Base-by-base conservation (phyloP, 2,888 invertebrate species). In the Agrochola circellaris region DNA sequence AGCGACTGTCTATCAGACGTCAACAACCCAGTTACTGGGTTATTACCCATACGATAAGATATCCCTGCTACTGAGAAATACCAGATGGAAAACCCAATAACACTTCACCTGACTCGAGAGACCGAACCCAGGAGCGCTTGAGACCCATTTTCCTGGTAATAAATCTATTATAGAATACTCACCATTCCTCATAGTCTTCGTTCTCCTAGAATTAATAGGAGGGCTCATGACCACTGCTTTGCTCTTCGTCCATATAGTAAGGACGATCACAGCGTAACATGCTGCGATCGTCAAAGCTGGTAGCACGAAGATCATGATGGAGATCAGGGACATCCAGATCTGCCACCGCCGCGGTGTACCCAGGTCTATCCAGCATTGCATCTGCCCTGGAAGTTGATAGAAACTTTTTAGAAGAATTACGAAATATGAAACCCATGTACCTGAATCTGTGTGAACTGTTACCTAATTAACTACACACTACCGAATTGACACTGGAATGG, bases 311-410 rank as follows among this genome's bases (percentile, higher is more conserved):
- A 99, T 97, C 82, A 98, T 97, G 56, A 98, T 95, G 2, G 99
- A 98, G 9, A 99, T 98, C 42, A 98, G 92, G 0, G 98, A 98
- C 98, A 99, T 98, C 97, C 99, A 99, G 75, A 99, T 97, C 94
- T 98, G 98, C 99, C 99, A 99, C 73, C 98, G 97, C 92, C 97
- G 97, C 0, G 97, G 97, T 0, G 97, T 97, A 0, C 97, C 97
- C 76, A 99, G 95, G 64, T 99, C 98, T 89, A 99, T 99, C 99
- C 99, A 99, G 93, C 99, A 99, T 93, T 99, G 99, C 1, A 97
- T 96, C 91, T 97, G 97, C 5, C 97, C 98, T 98, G 93, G 7
- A 93, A 85, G 4, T 45, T 26, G 1, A n/a, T 34, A 1, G 17
- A 26, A n/a, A 30, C 17, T 0, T 8, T 20, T 70, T 45, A 69